These are phyloP conservation scores for Chaetops frenatus DNA, from an alignment of 2,113 vertebrate species.

Conservation along the genomic window DNA sequence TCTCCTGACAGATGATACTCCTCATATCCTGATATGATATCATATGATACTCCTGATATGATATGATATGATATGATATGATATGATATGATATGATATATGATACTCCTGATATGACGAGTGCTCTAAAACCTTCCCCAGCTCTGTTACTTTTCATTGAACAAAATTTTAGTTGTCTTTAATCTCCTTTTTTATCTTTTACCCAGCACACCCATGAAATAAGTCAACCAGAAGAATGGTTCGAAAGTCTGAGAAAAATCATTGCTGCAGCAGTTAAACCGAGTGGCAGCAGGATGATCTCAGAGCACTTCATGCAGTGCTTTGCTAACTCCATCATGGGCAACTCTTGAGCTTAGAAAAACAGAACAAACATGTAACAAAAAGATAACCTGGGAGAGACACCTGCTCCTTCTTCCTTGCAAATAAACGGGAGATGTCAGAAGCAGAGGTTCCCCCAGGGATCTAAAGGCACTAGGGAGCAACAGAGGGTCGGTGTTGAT, in stretches of 20 bases:
- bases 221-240: background rate
- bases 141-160: rapidly evolving
- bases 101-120: no score
- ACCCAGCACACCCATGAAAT: background rate
- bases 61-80: no score
- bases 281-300: background rate
- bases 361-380: background rate
- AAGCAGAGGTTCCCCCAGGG: background rate
- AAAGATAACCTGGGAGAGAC: background rate
- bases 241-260: background rate
- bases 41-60: no score
- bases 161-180: background rate
- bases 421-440: background rate
- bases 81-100: no score
- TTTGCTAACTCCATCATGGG: background rate
- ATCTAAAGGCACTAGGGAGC: background rate
- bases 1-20: no score
- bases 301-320: background rate
- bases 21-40: no score
- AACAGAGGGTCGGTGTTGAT: background rate
- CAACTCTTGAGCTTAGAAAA: background rate
- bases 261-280: background rate
- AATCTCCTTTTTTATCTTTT: background rate
- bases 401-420: background rate
- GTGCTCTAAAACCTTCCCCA: background rate